phyloP scores from a whole-genome alignment of 2,888 invertebrate species.

The Melangyna quadrimaculata region DNA sequence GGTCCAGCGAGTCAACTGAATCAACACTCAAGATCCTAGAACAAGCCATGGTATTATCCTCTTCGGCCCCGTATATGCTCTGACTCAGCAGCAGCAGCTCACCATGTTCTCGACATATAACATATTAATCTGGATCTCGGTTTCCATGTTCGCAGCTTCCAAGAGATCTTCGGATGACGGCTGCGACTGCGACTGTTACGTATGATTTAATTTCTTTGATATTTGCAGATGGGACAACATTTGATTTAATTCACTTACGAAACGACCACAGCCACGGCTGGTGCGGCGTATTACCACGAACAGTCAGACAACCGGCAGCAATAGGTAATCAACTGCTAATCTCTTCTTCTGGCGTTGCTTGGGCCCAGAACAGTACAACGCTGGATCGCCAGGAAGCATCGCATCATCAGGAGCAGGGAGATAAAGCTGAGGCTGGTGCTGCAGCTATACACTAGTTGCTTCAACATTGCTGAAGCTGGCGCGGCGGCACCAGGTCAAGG shows the following conservation, averaged over 20 bases:
- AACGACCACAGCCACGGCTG: too few relatives aligned
- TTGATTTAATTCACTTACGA: constrained; percentile 55
- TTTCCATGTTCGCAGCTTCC: constrained; percentile 26
- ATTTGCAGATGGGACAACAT: constrained; percentile 49
- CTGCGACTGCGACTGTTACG: constrained; percentile 2
- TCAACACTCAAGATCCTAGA: not conserved
- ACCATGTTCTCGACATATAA: constrained; percentile 21
- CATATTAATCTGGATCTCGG: constrained; percentile 35
- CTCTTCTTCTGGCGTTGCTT: constrained; percentile 25
- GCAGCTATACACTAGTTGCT: not conserved
- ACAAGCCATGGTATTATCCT: not conserved
- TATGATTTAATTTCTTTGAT: constrained; percentile 63
- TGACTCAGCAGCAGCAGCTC: not conserved
- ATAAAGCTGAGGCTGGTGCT: constrained; percentile 6
- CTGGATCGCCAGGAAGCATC: constrained; percentile 17
- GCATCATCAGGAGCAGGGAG: constrained; percentile 52
- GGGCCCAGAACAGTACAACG: constrained; percentile 31
- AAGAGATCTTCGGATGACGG: constrained; percentile 13
- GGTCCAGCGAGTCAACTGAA: not conserved
- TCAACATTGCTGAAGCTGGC: constrained; percentile 7
- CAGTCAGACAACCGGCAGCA: constrained; percentile 32
- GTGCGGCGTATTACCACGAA: constrained; percentile 33
- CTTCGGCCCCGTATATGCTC: not conserved
- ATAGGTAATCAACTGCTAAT: constrained; percentile 60
- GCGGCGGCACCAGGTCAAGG: constrained; percentile 55